A percentile compares a stretch with the other conserved stretches of the same genome.
Evolutionary conservation across 2,113 vertebrate species (phyloP).

Genomic region (Bubo bubo): DNA sequence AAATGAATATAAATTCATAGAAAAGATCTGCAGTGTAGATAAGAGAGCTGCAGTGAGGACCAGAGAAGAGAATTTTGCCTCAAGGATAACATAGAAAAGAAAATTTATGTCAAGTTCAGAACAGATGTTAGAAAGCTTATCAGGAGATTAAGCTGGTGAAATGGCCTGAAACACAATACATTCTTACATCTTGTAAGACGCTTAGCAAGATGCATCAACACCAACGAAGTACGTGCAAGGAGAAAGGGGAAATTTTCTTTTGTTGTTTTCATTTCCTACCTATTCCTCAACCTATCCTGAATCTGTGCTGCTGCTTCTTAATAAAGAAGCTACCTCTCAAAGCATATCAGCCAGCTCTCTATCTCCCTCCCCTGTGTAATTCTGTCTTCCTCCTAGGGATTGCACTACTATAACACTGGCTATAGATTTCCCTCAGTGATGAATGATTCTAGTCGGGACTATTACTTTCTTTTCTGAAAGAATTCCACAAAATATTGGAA

Average conservation of each 20-base stretch:
- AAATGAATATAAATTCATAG: neutral
- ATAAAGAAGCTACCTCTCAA: neutral
- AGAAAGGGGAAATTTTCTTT: neutral
- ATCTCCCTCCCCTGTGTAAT: neutral
- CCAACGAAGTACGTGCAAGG: neutral
- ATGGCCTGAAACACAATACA: conserved; percentile 29
- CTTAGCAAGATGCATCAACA: neutral
- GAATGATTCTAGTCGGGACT: neutral
- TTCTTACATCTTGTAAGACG: neutral
- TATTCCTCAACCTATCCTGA: neutral
- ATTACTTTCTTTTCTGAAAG: neutral
- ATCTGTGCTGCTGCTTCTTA: neutral
- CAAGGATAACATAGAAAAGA: neutral
- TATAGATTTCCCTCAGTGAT: neutral
- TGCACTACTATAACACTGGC: neutral
- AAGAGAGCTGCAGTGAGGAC: neutral
- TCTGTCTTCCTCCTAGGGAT: neutral
- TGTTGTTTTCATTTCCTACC: neutral
- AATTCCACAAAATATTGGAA: neutral
- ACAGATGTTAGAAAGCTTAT: conserved; percentile 35
- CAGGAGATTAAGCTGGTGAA: conserved; percentile 41
- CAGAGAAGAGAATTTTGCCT: neutral
- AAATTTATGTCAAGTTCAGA: conserved; percentile 38
- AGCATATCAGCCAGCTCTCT: neutral
- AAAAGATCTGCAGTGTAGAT: neutral